Evolutionary conservation across 2,888 invertebrate genomes (phyloP).

Genomic region (Synergus itoensis): DNA sequence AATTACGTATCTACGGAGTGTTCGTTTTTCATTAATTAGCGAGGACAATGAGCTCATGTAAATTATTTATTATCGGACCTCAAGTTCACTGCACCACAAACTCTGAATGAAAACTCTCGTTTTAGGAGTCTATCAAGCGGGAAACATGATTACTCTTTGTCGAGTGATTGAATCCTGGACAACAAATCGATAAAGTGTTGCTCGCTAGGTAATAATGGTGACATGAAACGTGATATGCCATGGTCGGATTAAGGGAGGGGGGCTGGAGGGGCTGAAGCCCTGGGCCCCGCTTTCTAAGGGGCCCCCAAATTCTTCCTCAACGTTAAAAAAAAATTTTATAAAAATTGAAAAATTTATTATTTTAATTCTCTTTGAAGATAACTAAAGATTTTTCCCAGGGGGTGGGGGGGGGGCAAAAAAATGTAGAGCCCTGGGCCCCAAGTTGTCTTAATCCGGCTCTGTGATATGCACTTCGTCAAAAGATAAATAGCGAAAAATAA

Average conservation of each 20-base stretch:
- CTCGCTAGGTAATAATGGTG: background rate
- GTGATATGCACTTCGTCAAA: background rate
- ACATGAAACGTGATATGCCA: slow-evolving; percentile 2
- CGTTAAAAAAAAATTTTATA: too few relatives aligned
- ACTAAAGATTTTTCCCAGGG: too few relatives aligned
- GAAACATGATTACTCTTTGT: slow-evolving; percentile 28
- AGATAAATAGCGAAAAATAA: background rate
- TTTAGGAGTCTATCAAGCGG: slow-evolving; percentile 5
- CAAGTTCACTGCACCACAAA: background rate
- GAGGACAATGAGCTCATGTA: background rate
- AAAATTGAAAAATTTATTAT: too few relatives aligned
- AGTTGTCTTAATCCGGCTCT: too few relatives aligned
- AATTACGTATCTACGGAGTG: background rate
- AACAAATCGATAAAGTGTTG: slow-evolving; percentile 22
- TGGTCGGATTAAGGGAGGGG: too few relatives aligned
- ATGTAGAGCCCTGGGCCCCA: too few relatives aligned
- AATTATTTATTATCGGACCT: slow-evolving; percentile 23
- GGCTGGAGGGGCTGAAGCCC: too few relatives aligned
- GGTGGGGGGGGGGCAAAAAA: too few relatives aligned
- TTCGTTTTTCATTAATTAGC: slow-evolving; percentile 5
- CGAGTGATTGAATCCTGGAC: slow-evolving; percentile 19
- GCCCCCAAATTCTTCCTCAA: too few relatives aligned
- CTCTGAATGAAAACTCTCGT: slow-evolving; percentile 21
- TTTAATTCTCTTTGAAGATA: too few relatives aligned
- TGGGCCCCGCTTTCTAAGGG: too few relatives aligned